These are phyloP conservation scores for Aleadryas rufinucha DNA, from an alignment of 2,113 vertebrate genomes.

Conservation along the genomic window DNA sequence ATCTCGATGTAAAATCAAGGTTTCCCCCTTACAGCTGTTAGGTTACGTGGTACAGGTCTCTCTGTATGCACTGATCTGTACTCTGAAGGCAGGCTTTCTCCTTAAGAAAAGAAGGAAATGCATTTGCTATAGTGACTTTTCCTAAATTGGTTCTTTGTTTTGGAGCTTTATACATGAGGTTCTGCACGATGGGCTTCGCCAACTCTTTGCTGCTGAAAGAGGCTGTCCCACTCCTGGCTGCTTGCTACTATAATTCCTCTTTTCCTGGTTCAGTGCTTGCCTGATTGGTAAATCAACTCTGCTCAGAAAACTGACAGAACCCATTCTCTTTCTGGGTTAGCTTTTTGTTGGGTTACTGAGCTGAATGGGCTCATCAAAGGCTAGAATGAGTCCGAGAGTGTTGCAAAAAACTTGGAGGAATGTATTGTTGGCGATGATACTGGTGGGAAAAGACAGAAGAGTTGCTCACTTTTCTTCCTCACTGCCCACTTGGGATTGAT, in stretches of 20 bases:
- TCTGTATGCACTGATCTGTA: background rate
- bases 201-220: background rate
- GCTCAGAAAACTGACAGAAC: background rate
- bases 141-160: constrained; percentile 29
- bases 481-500: background rate
- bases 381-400: background rate
- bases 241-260: background rate
- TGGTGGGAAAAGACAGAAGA: background rate
- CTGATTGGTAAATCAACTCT: constrained; percentile 9
- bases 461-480: background rate
- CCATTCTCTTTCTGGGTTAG: background rate
- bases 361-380: background rate
- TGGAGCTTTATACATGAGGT: background rate
- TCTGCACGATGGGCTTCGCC: background rate
- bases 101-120: background rate
- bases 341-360: background rate
- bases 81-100: background rate
- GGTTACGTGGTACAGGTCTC: background rate
- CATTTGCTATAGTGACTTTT: background rate
- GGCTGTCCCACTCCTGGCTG: background rate
- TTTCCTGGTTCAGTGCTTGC: constrained; percentile 14
- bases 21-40: background rate
- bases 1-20: background rate
- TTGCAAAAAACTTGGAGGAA: background rate
- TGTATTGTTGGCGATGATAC: background rate